A percentile compares a stretch with the other conserved stretches of the same genome.
These are phyloP conservation scores for Drosophila hamatofila DNA, from an alignment of 2,888 invertebrate species.

Conservation along the genomic window DNA sequence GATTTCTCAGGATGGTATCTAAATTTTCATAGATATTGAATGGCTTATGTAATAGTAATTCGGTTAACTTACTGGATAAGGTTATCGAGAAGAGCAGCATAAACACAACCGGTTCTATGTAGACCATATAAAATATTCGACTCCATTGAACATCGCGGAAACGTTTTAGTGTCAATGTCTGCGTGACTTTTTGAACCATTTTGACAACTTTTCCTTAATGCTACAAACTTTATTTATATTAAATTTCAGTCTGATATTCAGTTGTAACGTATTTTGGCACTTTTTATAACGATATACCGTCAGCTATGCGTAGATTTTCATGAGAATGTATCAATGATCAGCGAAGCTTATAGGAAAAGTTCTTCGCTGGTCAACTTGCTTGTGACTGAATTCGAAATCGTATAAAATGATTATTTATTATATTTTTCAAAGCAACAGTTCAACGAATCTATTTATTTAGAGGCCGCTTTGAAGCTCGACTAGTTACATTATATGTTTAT, in stretches of 20 bases:
- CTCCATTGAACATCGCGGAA: constrained; percentile 71
- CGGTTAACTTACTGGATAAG: constrained; percentile 74
- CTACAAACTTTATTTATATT: neutral
- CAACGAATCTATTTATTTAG: neutral
- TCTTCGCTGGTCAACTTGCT: neutral
- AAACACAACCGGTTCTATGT: constrained; percentile 83
- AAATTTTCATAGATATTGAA: neutral
- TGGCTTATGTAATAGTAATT: neutral
- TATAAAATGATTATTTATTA: neutral
- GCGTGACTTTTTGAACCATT: constrained; percentile 73
- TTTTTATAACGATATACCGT: neutral
- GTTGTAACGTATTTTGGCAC: neutral
- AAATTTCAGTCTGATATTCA: neutral
- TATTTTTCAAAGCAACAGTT: neutral
- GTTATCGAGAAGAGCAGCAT: constrained; percentile 81
- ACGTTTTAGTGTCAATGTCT: constrained; percentile 54
- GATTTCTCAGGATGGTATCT: constrained; percentile 87
- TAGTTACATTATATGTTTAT: constrained; percentile 31
- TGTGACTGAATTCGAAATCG: neutral
- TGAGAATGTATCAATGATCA: neutral
- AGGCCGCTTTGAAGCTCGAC: neutral
- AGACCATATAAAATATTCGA: constrained; percentile 79
- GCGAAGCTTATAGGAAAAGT: neutral
- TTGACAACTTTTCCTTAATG: constrained; percentile 3
- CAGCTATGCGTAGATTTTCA: neutral